Percentiles rank a stretch among this genome's conserved stretches.
Conservation (phyloP, 2,888 invertebrate genomes). For the Leucophenga maculata region DNA sequence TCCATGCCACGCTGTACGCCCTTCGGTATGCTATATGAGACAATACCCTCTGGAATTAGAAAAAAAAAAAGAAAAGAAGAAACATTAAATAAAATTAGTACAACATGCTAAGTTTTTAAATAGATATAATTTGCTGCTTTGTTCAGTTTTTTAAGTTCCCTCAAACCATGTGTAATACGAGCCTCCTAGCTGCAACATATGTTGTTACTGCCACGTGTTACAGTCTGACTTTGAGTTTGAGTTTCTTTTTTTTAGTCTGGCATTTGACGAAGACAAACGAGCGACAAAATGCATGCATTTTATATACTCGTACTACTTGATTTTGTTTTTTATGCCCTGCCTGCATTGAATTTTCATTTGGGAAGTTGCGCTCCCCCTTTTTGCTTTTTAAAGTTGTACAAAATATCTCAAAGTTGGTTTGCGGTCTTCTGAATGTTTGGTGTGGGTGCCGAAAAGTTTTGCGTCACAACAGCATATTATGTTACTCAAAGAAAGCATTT, state of each 20-base stretch:
- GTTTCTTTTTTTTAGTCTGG: conserved; percentile 40
- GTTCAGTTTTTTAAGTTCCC: no score
- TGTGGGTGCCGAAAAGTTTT: conserved; percentile 9
- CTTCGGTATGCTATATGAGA: conserved; percentile 86
- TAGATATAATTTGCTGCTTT: no score
- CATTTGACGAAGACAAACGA: conserved; percentile 61
- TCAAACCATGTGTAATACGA: conserved; percentile 48
- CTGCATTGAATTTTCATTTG: conserved; percentile 27
- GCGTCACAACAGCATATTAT: conserved; percentile 18
- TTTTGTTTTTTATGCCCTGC: conserved; percentile 23
- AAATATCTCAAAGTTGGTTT: not conserved
- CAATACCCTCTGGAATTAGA: conserved; percentile 79
- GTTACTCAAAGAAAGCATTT: conserved; percentile 14
- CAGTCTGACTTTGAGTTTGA: not conserved
- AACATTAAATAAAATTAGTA: conserved; percentile 19
- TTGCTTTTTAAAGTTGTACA: not conserved
- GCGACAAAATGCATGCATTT: conserved; percentile 49
- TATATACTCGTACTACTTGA: conserved; percentile 20
- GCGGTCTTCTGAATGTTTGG: not conserved
- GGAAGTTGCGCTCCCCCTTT: not conserved
- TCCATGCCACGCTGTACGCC: conserved; percentile 81
- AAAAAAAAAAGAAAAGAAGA: conserved; percentile 42
- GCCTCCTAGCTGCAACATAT: conserved; percentile 38
- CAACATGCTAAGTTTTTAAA: conserved; percentile 1
- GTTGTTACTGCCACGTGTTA: conserved; percentile 16